Evolutionary conservation across 2,888 invertebrate genomes (phyloP).

Genomic region (Mythimna pallens): DNA sequence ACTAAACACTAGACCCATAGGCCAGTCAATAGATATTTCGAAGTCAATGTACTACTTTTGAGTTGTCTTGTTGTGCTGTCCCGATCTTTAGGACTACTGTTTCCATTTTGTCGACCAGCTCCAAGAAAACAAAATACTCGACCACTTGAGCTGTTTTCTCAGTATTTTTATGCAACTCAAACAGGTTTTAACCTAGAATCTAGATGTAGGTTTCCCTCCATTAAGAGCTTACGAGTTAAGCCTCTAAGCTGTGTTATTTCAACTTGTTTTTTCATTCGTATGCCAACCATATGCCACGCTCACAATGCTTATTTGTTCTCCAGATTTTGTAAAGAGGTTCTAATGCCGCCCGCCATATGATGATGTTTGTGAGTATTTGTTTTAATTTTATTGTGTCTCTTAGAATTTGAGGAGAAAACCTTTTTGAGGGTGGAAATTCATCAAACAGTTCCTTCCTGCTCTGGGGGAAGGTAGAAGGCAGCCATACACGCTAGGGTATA

Average conservation of each 20-base stretch:
- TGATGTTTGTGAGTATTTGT: slow-evolving; percentile 5
- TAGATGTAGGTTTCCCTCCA: slow-evolving; percentile 30
- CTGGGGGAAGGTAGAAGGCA: no score
- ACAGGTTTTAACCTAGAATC: slow-evolving; percentile 8
- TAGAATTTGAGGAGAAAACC: background rate
- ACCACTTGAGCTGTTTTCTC: background rate
- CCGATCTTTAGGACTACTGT: no score
- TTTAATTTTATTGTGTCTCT: slow-evolving; percentile 5
- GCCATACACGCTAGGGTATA: no score
- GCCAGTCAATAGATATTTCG: no score
- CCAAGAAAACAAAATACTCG: background rate
- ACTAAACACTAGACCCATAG: no score
- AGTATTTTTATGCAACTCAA: background rate
- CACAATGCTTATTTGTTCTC: slow-evolving; percentile 33
- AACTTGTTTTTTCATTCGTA: slow-evolving; percentile 38
- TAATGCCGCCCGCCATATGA: slow-evolving; percentile 29
- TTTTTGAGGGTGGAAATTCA: background rate
- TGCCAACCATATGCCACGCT: slow-evolving; percentile 38
- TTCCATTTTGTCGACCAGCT: no score
- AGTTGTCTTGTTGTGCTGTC: no score
- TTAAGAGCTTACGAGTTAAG: slow-evolving; percentile 44
- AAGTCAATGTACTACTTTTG: no score
- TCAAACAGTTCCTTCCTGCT: no score
- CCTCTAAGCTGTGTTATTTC: slow-evolving; percentile 31
- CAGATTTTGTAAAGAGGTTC: slow-evolving; percentile 31